These are phyloP conservation scores for Muntiacus muntjak DNA, from an alignment of 2,113 vertebrate genomes.

Conservation along the genomic window DNA sequence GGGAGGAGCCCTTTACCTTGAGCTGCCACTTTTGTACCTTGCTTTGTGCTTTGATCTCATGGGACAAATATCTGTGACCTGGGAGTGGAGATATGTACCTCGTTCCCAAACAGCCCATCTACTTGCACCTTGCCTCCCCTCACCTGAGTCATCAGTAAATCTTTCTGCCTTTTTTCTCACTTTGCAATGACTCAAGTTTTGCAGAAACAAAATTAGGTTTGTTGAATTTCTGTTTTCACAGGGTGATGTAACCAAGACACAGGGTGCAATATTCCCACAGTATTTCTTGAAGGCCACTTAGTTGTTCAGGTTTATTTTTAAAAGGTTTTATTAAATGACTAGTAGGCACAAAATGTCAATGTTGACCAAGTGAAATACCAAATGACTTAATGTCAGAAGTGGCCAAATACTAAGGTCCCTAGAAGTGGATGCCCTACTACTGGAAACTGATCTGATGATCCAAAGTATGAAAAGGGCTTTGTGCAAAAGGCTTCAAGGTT, in stretches of 20 bases:
- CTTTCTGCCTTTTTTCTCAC: not conserved
- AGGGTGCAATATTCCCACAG: not conserved
- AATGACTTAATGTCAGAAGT: not conserved
- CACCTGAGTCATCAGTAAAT: not conserved
- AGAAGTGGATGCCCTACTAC: not conserved
- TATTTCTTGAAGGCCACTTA: not conserved
- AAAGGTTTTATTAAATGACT: conserved; percentile 4
- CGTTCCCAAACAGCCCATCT: not conserved
- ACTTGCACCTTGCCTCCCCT: not conserved
- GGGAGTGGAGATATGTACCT: not conserved
- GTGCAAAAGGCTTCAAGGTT: not conserved
- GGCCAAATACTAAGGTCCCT: not conserved
- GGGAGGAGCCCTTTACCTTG: not conserved
- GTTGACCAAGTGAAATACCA: not conserved
- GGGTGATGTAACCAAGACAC: not conserved
- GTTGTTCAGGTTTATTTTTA: not conserved
- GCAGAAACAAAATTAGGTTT: not conserved
- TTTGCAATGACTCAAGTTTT: not conserved
- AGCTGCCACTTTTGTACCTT: not conserved
- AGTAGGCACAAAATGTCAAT: not conserved
- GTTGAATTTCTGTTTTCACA: not conserved
- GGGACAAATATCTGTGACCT: not conserved
- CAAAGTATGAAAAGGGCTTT: not conserved
- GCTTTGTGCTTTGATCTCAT: not conserved
- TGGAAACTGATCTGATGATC: not conserved